phyloP scores from a whole-genome alignment of 2,888 invertebrate genomes.

The Meteorus colon region DNA sequence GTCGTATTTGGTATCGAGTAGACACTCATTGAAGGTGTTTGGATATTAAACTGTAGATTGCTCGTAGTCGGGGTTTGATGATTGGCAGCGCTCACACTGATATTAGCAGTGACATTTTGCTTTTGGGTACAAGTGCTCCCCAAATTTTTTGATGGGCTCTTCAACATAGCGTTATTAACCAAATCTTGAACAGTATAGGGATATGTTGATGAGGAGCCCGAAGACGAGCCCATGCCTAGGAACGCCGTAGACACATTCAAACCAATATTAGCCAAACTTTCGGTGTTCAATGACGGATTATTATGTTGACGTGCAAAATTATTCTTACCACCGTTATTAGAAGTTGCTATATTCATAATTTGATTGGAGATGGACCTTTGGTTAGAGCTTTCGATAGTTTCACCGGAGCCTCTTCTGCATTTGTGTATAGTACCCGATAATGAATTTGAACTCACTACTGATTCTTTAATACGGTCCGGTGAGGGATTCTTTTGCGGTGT shows the following conservation, averaged over 20 bases:
- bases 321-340: background rate
- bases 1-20: conserved; percentile 59
- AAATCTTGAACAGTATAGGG: conserved; percentile 61
- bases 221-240: conserved; percentile 15
- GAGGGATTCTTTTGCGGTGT: conserved; percentile 26
- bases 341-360: background rate
- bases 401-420: conserved; percentile 10
- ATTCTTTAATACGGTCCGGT: conserved; percentile 34
- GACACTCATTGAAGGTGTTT: conserved; percentile 63
- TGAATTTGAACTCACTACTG: background rate
- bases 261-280: conserved; percentile 57
- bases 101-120: background rate
- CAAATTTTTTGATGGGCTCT: conserved; percentile 49
- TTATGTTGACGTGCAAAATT: conserved; percentile 14
- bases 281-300: conserved; percentile 48
- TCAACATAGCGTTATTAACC: conserved; percentile 55
- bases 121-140: conserved; percentile 40
- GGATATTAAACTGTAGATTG: conserved; percentile 58
- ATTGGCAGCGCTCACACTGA: conserved; percentile 37
- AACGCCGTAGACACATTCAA: conserved; percentile 60
- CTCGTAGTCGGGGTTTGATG: conserved; percentile 47
- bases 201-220: conserved; percentile 48
- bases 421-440: conserved; percentile 7
- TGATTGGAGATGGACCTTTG: conserved; percentile 7
- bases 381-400: conserved; percentile 9